Percentiles rank a stretch among this genome's conserved stretches.
Evolutionary conservation across 2,888 invertebrate species (phyloP).

Genomic region (Diplolepis rosae): DNA sequence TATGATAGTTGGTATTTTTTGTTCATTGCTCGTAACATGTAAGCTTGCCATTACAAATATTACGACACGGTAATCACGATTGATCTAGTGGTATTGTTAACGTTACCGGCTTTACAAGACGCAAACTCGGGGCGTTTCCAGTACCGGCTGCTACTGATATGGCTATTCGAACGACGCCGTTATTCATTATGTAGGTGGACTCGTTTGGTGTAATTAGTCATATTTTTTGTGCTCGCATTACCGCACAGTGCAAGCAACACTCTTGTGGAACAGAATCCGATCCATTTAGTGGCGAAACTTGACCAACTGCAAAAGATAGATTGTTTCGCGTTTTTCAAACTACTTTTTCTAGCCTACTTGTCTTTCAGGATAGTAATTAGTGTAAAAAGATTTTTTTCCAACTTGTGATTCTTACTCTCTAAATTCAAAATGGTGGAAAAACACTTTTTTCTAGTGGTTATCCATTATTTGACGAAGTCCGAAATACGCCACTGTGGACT

Average conservation of each 20-base stretch:
- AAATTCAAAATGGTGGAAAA: no score
- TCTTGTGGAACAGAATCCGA: neutral
- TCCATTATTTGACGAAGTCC: no score
- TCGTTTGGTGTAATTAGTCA: slow-evolving; percentile 38
- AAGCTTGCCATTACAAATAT: slow-evolving; percentile 28
- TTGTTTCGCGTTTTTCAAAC: neutral
- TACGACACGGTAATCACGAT: slow-evolving; percentile 36
- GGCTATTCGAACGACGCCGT: slow-evolving; percentile 29
- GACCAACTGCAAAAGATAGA: neutral
- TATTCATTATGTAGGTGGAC: slow-evolving; percentile 40
- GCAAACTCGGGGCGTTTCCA: slow-evolving; percentile 24
- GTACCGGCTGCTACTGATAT: slow-evolving; percentile 14
- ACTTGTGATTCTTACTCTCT: no score
- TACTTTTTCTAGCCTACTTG: neutral
- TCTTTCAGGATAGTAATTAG: no score
- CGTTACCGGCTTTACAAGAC: slow-evolving; percentile 33
- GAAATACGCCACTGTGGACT: no score
- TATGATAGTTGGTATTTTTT: slow-evolving; percentile 20
- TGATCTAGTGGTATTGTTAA: slow-evolving; percentile 45
- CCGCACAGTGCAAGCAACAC: neutral
- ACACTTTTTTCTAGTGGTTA: no score
- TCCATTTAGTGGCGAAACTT: neutral
- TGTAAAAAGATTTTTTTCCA: no score
- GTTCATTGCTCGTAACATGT: slow-evolving; percentile 26
- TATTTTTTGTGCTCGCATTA: slow-evolving; percentile 29